Evolutionary conservation across 2,888 invertebrate species (phyloP).

Genomic region (Pterostichus madidus): DNA sequence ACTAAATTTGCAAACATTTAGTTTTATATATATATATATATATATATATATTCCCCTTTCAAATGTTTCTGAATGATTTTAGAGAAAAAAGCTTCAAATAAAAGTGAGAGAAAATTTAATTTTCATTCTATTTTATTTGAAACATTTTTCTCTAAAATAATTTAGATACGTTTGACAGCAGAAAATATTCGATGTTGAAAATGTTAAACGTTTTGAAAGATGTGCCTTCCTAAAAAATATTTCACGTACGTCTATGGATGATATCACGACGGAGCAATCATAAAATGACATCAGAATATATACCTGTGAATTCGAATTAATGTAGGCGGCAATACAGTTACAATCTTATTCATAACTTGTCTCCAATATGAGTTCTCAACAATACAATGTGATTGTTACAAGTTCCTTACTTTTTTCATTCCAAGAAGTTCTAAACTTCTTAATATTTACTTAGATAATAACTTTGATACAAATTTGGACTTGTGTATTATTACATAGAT

Average conservation of each 20-base stretch:
- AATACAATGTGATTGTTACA: not conserved
- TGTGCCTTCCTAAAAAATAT: not conserved
- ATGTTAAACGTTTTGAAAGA: not conserved
- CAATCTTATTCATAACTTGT: slow-evolving; percentile 1
- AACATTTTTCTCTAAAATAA: no score
- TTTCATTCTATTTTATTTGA: no score
- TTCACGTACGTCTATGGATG: slow-evolving; percentile 8
- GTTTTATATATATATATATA: no score
- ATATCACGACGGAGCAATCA: not conserved
- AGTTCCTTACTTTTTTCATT: not conserved
- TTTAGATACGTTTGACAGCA: not conserved
- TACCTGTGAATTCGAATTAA: not conserved
- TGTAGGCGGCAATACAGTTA: slow-evolving; percentile 13
- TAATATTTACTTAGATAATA: not conserved
- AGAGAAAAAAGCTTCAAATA: no score
- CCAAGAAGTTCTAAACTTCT: not conserved
- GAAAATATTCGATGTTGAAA: not conserved
- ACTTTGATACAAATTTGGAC: not conserved
- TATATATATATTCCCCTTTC: no score
- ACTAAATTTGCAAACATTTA: no score
- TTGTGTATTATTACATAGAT: not conserved
- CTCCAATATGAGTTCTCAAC: slow-evolving; percentile 11
- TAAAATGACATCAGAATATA: slow-evolving; percentile 11
- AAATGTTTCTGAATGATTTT: no score
- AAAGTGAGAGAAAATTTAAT: no score